Conservation (phyloP, 2,113 vertebrate genomes). For the Miniopterus natalensis region DNA sequence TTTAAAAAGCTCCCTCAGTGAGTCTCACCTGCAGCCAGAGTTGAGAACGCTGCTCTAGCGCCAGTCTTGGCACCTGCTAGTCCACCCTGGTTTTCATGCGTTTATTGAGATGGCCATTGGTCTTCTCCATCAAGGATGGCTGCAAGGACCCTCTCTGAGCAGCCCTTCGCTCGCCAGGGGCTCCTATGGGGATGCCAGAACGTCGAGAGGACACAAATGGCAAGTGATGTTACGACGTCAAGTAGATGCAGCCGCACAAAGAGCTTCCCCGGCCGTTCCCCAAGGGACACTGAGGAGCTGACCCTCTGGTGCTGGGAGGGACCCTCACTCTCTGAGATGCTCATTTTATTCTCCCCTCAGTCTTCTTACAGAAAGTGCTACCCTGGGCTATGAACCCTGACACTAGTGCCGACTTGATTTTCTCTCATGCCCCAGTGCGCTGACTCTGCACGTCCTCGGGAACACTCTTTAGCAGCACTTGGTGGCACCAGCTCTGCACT, state of each 20-base stretch:
- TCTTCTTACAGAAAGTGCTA: neutral
- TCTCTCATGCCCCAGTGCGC: neutral
- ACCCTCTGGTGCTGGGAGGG: no score
- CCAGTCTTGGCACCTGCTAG: neutral
- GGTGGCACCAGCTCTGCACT: neutral
- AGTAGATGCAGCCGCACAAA: neutral
- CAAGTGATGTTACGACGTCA: neutral
- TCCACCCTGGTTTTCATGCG: no score
- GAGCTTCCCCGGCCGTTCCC: neutral
- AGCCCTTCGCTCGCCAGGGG: neutral
- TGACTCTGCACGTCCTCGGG: neutral
- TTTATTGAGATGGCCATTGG: rapidly evolving
- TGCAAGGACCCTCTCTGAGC: neutral
- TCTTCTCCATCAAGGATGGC: neutral
- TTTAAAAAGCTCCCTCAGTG: neutral
- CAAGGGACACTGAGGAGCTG: neutral
- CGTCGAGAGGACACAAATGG: rapidly evolving
- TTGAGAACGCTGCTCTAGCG: neutral
- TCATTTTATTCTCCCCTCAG: neutral
- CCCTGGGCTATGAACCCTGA: neutral
- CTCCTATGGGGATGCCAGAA: no score
- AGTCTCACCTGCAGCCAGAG: neutral
- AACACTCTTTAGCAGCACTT: neutral
- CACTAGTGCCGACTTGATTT: neutral
- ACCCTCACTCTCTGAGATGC: neutral